Evolutionary conservation across 37 sponge, comb jelly and placozoan species (phyloP), one percentile per base, ranked within the genome.

Genomic region (Corticium candelabrum): DNA sequence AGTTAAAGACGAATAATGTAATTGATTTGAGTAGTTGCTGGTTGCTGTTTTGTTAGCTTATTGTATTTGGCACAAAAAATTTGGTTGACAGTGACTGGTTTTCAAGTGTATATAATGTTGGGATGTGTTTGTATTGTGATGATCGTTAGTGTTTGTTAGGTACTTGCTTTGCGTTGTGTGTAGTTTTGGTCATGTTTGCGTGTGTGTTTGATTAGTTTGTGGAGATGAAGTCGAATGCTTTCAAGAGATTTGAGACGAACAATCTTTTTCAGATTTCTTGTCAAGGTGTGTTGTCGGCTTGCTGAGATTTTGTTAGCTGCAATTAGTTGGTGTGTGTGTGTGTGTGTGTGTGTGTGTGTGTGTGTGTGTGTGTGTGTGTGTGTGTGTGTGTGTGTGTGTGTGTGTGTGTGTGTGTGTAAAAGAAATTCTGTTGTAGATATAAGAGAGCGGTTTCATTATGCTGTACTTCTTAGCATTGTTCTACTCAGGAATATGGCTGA

Each of bases 241-340:
- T 97, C 81, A 97, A 91, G 79, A 94, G 90, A 74, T 97, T 91
- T 80, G 95, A 90, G 7, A 83, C 38, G 0, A 85, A 82, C 72
- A 97, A 97, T 75, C 82, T 95, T 35, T 97, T 90, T 69, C 99
- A 97, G 75, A 85, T 97, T 75, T 82, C 87, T 0, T 94, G 93
- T 32, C 7, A 15, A 30, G 73, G 73, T 70, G 21, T 30, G 73
- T 27, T 27, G 62, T 27, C 62, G 62, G 33, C 33, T 43, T 5
- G 56, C 56, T 11, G 5, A n/a, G n/a, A n/a, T n/a, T n/a, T n/a
- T n/a, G n/a, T n/a, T n/a, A n/a, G n/a, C n/a, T n/a, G n/a, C n/a
- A n/a, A n/a, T n/a, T n/a, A n/a, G 56, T 43, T 5, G 56, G 56
- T 43, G 56, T 43, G 56, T 11, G 34, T 31, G 34, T 71, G 36